Evolutionary conservation across 1,140 invertebrate genomes (phyloP).

Genomic region (Spodoptera frugiperda): DNA sequence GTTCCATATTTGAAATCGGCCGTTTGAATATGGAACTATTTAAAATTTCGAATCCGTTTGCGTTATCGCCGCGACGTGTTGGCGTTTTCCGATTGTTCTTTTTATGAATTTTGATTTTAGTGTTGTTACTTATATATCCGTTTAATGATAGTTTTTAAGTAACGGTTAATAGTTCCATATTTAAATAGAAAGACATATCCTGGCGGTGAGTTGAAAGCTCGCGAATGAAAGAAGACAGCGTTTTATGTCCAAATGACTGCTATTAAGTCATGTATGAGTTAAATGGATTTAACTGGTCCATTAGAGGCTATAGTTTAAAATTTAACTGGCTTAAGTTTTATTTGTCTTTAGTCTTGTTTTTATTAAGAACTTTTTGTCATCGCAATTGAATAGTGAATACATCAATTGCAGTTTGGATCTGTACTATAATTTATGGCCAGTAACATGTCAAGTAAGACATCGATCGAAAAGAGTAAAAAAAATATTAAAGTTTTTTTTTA

Average conservation of each 20-base stretch:
- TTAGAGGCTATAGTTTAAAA: constrained; percentile 19
- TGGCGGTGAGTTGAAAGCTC: constrained; percentile 38
- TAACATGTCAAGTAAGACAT: constrained; percentile 36
- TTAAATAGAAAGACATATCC: constrained; percentile 46
- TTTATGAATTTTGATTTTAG: constrained; percentile 69
- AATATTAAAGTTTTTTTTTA: constrained; percentile 40
- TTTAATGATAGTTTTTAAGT: constrained; percentile 53
- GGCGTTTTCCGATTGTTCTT: constrained; percentile 83
- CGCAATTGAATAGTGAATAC: not conserved
- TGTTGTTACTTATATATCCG: constrained; percentile 62
- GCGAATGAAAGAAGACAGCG: constrained; percentile 35
- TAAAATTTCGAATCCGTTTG: constrained; percentile 85
- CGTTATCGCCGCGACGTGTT: constrained; percentile 83
- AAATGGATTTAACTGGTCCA: constrained; percentile 14
- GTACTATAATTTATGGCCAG: not conserved
- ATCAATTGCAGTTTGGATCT: not conserved
- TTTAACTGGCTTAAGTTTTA: not conserved
- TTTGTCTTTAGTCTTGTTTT: not conserved
- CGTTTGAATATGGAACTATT: constrained; percentile 85
- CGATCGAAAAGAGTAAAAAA: constrained; percentile 37
- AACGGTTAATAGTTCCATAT: constrained; percentile 43
- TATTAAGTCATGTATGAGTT: constrained; percentile 39
- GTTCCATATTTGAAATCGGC: constrained; percentile 80
- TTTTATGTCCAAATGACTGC: constrained; percentile 28
- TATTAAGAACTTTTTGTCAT: not conserved